Base-by-base conservation (phyloP, 2,888 invertebrate species). In the Acleris emargana region DNA sequence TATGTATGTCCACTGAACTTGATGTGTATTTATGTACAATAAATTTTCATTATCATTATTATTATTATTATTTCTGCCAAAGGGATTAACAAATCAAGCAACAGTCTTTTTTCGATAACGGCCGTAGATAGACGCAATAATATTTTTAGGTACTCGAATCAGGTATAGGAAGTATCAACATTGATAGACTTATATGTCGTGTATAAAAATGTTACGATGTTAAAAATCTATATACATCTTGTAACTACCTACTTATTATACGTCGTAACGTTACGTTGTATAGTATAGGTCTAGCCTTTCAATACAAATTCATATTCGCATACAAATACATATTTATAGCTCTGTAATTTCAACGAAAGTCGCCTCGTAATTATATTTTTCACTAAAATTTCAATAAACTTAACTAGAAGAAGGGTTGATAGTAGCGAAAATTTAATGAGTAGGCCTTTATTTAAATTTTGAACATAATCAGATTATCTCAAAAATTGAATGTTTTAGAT, bases 141-240 rank as follows among this genome's bases (percentile, higher is more conserved):
- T 47, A 28, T n/a, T 54, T 32, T 47, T 17, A 38, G 43, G 20
- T 54, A 25, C 50, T 60, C 28, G 55, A 64, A 60, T 55, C 54
- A 64, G 60, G 61, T 62, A 61, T 58, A 66, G 66, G 68, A 68
- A 68, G 58, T 66, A 60, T 57, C 57, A 61, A 66, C 59, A 55
- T 60, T 60, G 45, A 61, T 61, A 66, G 50, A 60, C 22, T 75
- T 75, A 80, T 79, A 74, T 82, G 80, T 80, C 79, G 80, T 80
- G 84, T 89, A 89, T 86, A 88, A 89, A 89, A 89, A 78, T 74
- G 78, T 82, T 81, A 76, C 78, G 71, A 72, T 76, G 80, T 81
- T 80, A 80, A 83, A 84, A 83, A 79, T 80, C 72, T 89, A 89
- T 90, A 75, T 89, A 89, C 87, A 88, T 78, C 83, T 77, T 79